Percentiles rank a stretch among this genome's conserved stretches.
Conservation (phyloP, 1,140 invertebrate genomes). For the Nautilus pompilius region DNA sequence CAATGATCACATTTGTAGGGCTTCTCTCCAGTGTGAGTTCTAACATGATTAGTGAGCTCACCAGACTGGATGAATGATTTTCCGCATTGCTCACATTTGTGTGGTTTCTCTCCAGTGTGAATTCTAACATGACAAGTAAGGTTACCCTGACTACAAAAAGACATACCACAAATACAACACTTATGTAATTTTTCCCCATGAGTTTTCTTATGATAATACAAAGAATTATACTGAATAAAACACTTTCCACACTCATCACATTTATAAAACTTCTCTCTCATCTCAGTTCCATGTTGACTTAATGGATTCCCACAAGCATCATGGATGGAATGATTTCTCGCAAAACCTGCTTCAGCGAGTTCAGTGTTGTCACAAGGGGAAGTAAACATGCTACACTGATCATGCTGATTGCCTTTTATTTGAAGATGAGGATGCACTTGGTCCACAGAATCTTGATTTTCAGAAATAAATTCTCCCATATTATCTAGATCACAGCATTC, state of each 20-base stretch:
- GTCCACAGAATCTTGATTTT: no score
- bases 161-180: not conserved
- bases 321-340: conserved; percentile 66
- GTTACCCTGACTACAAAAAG: not conserved
- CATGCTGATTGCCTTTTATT: no score
- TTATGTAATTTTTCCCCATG: not conserved
- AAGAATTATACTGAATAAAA: not conserved
- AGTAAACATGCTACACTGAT: no score
- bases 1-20: no score
- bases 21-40: no score
- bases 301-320: no score
- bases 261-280: not conserved
- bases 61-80: conserved; percentile 83
- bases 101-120: no score
- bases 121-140: conserved; percentile 44
- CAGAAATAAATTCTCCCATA: no score
- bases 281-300: conserved; percentile 10
- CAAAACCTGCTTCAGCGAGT: conserved; percentile 65
- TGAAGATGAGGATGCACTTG: no score
- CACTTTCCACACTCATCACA: conserved; percentile 2
- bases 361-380: no score
- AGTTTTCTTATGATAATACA: not conserved
- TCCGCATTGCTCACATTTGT: no score
- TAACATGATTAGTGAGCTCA: not conserved
- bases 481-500: no score